Evolutionary conservation across 2,797 vertebrate species (phyloP).

Genomic region (Eremophila alpestris): DNA sequence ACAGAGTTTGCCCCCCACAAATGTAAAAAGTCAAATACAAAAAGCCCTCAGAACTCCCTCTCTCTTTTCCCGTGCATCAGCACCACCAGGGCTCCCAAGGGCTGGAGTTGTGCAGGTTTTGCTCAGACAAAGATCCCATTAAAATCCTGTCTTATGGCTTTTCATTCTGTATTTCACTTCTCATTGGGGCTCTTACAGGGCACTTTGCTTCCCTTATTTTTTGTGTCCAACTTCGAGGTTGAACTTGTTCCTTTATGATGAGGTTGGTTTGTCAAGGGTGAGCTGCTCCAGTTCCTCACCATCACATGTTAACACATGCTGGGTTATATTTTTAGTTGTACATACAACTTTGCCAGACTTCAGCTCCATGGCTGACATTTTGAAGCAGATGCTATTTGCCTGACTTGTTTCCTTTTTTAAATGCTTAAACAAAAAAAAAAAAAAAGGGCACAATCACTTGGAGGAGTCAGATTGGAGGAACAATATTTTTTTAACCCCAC

Average conservation of each 20-base stretch:
- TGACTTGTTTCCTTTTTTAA: not conserved
- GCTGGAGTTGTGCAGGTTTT: not conserved
- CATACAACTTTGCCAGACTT: slow-evolving; percentile 48
- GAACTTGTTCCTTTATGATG: not conserved
- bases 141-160: not conserved
- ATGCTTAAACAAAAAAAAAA: not conserved
- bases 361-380: slow-evolving; percentile 17
- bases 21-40: not conserved
- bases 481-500: not conserved
- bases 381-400: slow-evolving; percentile 43
- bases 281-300: not conserved
- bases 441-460: not conserved
- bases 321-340: slow-evolving; percentile 37
- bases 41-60: not conserved
- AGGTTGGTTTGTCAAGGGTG: not conserved
- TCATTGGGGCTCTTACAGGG: not conserved
- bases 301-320: not conserved
- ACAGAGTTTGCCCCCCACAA: not conserved
- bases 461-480: not conserved
- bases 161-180: not conserved
- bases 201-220: not conserved
- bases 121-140: slow-evolving; percentile 1
- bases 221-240: not conserved
- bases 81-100: not conserved
- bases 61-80: not conserved